Conservation (phyloP, 2,888 invertebrate species). For the Drepanosiphum platanoidis region DNA sequence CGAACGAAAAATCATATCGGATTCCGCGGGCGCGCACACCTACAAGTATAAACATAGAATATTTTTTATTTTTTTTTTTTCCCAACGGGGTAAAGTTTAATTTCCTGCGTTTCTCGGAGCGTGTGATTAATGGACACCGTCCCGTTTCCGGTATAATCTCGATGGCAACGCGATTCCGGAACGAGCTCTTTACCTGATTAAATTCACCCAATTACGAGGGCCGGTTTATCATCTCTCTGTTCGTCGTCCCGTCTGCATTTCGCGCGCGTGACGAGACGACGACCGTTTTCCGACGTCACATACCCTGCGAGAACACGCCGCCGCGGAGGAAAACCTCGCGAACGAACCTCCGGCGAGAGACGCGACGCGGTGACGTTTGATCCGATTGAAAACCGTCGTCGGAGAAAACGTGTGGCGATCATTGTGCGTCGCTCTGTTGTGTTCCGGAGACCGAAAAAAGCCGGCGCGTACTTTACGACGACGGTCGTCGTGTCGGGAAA, state of each 20-base stretch:
- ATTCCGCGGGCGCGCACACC: neutral
- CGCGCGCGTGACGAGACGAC: neutral
- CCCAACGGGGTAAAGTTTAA: neutral
- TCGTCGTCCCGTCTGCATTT: neutral
- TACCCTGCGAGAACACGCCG: too few species aligned
- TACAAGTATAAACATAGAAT: neutral
- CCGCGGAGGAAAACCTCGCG: too few species aligned
- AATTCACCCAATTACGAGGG: neutral
- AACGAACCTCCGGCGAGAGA: too few species aligned
- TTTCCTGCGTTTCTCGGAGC: neutral
- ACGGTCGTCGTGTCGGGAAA: too few species aligned
- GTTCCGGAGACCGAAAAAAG: too few species aligned
- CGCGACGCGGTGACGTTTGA: too few species aligned
- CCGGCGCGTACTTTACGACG: too few species aligned
- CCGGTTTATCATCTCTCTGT: neutral
- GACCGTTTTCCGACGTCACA: neutral
- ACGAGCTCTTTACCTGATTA: neutral
- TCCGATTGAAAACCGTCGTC: too few species aligned
- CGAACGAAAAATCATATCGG: neutral
- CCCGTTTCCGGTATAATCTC: neutral
- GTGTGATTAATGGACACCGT: constrained; percentile 9
- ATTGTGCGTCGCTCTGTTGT: too few species aligned
- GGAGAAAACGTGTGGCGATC: too few species aligned
- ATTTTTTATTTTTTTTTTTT: too few species aligned
- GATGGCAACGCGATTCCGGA: neutral